Conservation (phyloP, 2,113 vertebrate genomes). For the Zonotrichia leucophrys region DNA sequence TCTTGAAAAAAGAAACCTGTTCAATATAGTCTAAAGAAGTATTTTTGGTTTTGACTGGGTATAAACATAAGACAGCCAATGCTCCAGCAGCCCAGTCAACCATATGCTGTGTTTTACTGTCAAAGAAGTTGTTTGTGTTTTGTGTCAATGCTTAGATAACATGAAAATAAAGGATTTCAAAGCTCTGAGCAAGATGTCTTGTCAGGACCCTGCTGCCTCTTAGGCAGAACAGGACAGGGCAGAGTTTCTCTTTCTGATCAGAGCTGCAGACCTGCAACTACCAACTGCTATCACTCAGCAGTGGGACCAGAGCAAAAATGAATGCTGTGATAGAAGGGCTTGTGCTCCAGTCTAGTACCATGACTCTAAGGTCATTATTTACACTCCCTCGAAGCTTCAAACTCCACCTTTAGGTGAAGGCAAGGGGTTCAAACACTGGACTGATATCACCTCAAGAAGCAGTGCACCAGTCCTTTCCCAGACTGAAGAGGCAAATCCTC, state of each 20-base stretch:
- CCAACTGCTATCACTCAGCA: background rate
- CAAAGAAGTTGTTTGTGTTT: background rate
- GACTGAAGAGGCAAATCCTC: conserved; percentile 64
- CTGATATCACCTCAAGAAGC: conserved; percentile 53
- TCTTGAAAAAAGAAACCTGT: background rate
- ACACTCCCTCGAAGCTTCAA: background rate
- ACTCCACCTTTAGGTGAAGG: background rate
- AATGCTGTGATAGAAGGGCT: background rate
- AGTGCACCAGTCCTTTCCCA: conserved; percentile 47
- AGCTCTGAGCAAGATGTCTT: background rate
- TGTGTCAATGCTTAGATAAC: background rate
- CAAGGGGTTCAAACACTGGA: background rate
- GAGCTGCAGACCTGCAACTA: background rate
- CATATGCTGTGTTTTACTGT: background rate
- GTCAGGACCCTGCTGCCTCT: background rate
- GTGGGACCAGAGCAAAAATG: background rate
- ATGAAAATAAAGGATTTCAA: background rate
- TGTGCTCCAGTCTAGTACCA: background rate
- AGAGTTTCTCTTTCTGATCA: background rate
- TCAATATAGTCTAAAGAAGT: background rate
- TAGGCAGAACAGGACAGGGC: background rate
- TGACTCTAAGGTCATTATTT: background rate
- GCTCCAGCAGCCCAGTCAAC: background rate
- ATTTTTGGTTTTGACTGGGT: background rate
- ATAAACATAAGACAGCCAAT: background rate